Evolutionary conservation across 2,113 vertebrate species (phyloP), one percentile per base, ranked within the genome.

Genomic region (Sylvietta virens): DNA sequence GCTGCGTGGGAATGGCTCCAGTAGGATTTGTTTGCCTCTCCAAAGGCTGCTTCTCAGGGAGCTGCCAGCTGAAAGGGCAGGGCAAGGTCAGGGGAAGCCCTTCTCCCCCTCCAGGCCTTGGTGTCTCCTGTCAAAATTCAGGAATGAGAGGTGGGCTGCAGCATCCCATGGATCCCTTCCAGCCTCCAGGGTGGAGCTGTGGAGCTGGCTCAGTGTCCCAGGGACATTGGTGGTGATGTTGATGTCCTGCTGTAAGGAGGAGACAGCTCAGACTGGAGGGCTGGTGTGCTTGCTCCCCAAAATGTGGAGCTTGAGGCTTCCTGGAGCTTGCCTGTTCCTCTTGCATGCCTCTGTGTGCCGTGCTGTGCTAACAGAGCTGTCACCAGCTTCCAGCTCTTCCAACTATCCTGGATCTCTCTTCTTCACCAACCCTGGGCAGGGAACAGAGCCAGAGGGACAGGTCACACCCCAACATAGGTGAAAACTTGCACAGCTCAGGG

Each of bases 331-430:
- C 81, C 79, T 85, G 58, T 58, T 91, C 76, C 64, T 92, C 71
- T 90, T 90, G 92, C 95, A 96, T 96, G 94, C 40, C 79, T 83
- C 64, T 73, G 87, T 85, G 94, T 95, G 95, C 83, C 5, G 22
- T 97, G 92, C 94, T 79, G 89, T 93, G 87, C 92, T 95, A 94
- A 95, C 88, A 85, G 94, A 95, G 91, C 91, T 69, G n/a, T 85
- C 78, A 66, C 88, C 6, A 3, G 66, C 85, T 94, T 80, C 91
- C 72, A 65, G 83, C 80, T 80, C 80, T 67, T 69, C 26, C 44
- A 72, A 2, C 48, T 65, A 6, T 22, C 72, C 54, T 4, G 6
- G 35, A 65, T 73, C 33, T 65, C 58, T 95, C 44, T 50, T 82
- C 18, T 51, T 81, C 64, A 76, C 40, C 42, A 37, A 5, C 27